These are phyloP conservation scores for Macroglossus sobrinus DNA, from an alignment of 2,113 vertebrate species.

Conservation along the genomic window DNA sequence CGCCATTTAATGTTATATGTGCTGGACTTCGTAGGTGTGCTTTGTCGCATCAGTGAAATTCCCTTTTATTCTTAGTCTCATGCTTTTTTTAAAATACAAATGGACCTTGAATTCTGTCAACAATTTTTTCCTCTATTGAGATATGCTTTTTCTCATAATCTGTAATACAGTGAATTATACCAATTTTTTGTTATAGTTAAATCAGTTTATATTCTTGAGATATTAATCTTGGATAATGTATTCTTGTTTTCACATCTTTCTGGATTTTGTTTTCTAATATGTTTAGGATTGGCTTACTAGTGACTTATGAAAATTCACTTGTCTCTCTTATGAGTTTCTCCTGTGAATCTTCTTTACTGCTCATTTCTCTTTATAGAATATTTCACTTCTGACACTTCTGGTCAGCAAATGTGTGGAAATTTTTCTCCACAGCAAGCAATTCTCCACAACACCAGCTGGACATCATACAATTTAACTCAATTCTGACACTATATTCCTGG, in stretches of 20 bases:
- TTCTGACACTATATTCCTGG: background rate
- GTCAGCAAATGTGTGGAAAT: background rate
- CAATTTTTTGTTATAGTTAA: background rate
- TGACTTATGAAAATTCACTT: background rate
- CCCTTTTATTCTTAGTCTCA: background rate
- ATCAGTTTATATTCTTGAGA: background rate
- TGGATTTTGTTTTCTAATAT: background rate
- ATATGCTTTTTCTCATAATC: background rate
- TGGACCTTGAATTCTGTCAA: background rate
- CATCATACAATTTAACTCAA: background rate
- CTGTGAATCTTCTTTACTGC: background rate
- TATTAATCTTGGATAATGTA: background rate
- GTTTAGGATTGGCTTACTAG: background rate
- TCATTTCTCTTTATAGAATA: background rate
- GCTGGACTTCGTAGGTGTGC: background rate
- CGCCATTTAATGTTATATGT: background rate
- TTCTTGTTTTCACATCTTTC: background rate
- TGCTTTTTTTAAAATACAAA: background rate
- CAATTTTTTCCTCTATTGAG: background rate
- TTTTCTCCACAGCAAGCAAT: background rate
- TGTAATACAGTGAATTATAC: background rate
- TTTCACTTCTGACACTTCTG: background rate
- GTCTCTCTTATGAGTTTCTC: background rate
- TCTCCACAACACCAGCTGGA: background rate
- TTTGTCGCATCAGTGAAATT: background rate